Conservation (phyloP, 2,888 invertebrate genomes). For the Callimorpha dominula region DNA sequence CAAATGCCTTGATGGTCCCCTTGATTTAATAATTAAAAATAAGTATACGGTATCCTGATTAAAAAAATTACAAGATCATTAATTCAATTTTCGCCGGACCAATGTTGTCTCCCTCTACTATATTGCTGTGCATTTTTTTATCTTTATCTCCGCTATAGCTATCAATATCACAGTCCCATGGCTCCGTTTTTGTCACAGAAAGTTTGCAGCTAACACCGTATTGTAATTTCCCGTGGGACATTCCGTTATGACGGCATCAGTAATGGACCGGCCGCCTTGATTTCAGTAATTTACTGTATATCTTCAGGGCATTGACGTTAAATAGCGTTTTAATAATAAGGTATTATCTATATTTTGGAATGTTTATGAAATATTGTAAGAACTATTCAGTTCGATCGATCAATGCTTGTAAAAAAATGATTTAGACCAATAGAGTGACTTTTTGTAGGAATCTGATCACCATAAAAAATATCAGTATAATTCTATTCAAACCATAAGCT, state of each 20-base stretch:
- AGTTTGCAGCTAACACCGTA: constrained; percentile 41
- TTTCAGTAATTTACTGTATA: constrained; percentile 43
- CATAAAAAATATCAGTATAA: too few relatives aligned
- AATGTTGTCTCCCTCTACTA: neutral
- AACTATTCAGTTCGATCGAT: neutral
- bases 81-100: constrained; percentile 5
- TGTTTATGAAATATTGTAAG: neutral
- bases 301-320: constrained; percentile 30
- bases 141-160: constrained; percentile 13
- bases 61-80: constrained; percentile 2
- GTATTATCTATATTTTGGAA: neutral
- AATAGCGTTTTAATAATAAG: neutral
- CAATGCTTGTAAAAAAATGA: neutral
- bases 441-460: too few relatives aligned
- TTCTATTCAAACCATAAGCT: too few relatives aligned
- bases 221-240: constrained; percentile 51
- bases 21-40: neutral
- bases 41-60: neutral
- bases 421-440: too few relatives aligned
- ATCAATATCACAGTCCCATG: constrained; percentile 24
- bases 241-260: constrained; percentile 47
- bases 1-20: neutral
- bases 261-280: constrained; percentile 38
- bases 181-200: constrained; percentile 45
- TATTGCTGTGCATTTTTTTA: neutral